Base-by-base conservation (phyloP, 2,888 invertebrate species). In the Molanna angustata region DNA sequence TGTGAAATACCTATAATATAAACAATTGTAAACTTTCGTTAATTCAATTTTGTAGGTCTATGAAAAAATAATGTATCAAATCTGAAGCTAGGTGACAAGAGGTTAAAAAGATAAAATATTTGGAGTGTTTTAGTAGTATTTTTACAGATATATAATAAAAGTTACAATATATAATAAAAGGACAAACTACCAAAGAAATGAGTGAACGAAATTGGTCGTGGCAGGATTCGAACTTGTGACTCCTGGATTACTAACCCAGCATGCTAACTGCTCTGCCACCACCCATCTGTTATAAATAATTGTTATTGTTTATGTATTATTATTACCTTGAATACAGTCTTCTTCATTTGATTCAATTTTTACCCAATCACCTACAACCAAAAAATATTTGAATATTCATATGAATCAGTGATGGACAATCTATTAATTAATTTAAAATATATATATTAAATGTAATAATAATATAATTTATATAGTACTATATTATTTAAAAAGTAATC, bases 311-410 rank as follows among this genome's bases (percentile, higher is more conserved):
- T 45, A 22, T 16, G 19, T 17, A 3, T 35, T 16, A 32, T 9
- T 43, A 2, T 13, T 39, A 54, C 57, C 54, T 11, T 54, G 41
- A 22, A 47, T 19, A 4, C 47, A 18, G 32, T 47, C 48, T 20
- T 51, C 43, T 27, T 59, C 50, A 11, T 41, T 40, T 9, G 59
- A 59, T 43, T 52, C 47, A 20, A 52, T 43, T 18, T 32, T 17
- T 40, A 59, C 52, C 59, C 59, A 59, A 35, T 59, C 56, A 47
- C 54, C 59, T 58, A 18, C 13, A 50, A 58, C 35, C 13, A 41
- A 9, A 33, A 43, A 18, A 6, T 14, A 43, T 9, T 27, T 4
- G 6, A 37, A 3, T 6, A 7, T 4, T 47, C 6, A 4, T 13
- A 11, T 14, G 4, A 4, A 35, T 11, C 9, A 35, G 13, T 35